Percentiles rank a stretch among this genome's conserved stretches.
Evolutionary conservation across 1,140 invertebrate genomes (phyloP).

Genomic region (Drosophila kohkoa): DNA sequence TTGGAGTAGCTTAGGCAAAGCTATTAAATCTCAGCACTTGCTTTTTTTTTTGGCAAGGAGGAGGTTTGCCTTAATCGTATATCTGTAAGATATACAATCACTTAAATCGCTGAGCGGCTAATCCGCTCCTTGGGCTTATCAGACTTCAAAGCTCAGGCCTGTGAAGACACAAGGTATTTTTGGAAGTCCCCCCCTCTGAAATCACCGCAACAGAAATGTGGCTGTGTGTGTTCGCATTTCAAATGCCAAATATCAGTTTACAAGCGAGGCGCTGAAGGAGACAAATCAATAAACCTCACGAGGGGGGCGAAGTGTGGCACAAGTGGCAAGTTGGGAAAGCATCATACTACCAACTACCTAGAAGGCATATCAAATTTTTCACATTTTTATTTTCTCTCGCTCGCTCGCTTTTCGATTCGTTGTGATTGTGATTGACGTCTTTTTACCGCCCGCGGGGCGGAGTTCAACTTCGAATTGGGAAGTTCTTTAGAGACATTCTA

Average conservation of each 20-base stretch:
- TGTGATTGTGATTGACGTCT: constrained; percentile 78
- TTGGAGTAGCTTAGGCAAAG: constrained; percentile 56
- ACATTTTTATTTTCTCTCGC: constrained; percentile 27
- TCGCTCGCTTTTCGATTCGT: constrained; percentile 17
- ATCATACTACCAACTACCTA: constrained; percentile 30
- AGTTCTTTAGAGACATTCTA: constrained; percentile 55
- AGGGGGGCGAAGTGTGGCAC: neutral
- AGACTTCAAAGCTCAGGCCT: constrained; percentile 40
- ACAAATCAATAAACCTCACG: constrained; percentile 78
- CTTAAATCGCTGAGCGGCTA: constrained; percentile 81
- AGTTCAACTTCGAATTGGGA: constrained; percentile 60
- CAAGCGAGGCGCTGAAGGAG: constrained; percentile 49
- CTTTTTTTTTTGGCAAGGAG: constrained; percentile 14
- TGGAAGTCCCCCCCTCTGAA: neutral
- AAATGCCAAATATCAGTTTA: constrained; percentile 81
- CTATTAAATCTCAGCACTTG: constrained; percentile 75
- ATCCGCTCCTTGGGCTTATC: constrained; percentile 64
- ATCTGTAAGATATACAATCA: constrained; percentile 82
- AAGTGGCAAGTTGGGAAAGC: neutral
- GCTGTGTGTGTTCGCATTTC: constrained; percentile 54
- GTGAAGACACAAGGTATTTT: constrained; percentile 9
- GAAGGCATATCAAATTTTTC: constrained; percentile 79
- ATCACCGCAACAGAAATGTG: constrained; percentile 20
- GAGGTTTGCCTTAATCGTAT: constrained; percentile 60
- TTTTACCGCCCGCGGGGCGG: constrained; percentile 52